Percentiles rank a stretch among this genome's conserved stretches.
phyloP scores from a whole-genome alignment of 2,113 vertebrate genomes.

The Channa maculata region DNA sequence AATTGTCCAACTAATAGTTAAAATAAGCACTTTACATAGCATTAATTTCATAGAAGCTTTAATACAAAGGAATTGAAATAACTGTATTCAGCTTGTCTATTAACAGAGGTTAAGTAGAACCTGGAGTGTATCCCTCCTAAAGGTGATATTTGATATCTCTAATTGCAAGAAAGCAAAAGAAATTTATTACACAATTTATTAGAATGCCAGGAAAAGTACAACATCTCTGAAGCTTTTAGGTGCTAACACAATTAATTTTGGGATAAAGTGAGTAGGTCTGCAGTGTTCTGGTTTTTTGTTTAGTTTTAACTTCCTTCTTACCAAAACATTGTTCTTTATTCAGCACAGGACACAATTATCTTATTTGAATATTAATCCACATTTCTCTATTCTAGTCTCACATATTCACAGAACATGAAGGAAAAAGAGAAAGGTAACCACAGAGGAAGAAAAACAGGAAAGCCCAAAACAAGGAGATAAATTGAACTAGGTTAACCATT shows the following conservation, averaged over 20 bases:
- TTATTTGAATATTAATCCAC: constrained; percentile 23
- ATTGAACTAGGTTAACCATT: constrained; percentile 78
- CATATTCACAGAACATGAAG: constrained; percentile 17
- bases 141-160: background rate
- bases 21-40: background rate
- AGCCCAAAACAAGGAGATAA: constrained; percentile 51
- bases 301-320: too few species aligned
- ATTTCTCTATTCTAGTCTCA: constrained; percentile 16
- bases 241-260: background rate
- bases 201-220: too few species aligned
- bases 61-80: background rate
- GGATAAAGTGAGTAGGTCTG: background rate
- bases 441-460: too few species aligned
- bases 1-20: background rate
- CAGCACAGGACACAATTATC: too few species aligned
- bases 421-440: constrained; percentile 7
- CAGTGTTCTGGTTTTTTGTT: background rate
- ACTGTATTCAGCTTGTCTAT: background rate
- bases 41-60: background rate
- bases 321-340: too few species aligned
- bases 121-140: background rate
- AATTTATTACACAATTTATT: too few species aligned
- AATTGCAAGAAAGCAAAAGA: background rate
- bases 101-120: too few species aligned
- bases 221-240: background rate